Base-by-base conservation (phyloP, 1,140 invertebrate genomes). In the Drosophila insularis region DNA sequence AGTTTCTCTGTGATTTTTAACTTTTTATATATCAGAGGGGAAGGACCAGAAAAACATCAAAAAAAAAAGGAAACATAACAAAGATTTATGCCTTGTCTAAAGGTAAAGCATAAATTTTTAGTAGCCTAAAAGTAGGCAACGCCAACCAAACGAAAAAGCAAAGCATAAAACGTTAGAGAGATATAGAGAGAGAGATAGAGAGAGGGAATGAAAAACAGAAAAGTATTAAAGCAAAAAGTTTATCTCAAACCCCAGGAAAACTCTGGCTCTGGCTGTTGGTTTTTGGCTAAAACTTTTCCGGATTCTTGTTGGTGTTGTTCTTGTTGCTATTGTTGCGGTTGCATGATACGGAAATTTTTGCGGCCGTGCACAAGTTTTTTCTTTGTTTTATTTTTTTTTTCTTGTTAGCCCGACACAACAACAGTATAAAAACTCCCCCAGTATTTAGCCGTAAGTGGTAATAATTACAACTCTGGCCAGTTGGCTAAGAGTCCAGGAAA, bases 371-470 rank as follows among this genome's bases (percentile, higher is more conserved):
- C 55, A 58, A 58, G 27, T 58, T 58, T 58, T 19, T 35, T 50
- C 17, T 7, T 14, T 14, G 3, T 1, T 40, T 43, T 43, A 7
- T 8, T 50, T 19, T 50, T 1, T 46, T 19, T 19, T 19, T 17
- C 19, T 19, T 43, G 1, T 14, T 14, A 14, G 14, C 10, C 43
- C 19, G 10, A 14, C 32, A 35, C 31, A 58, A 58, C 31, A 56
- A 32, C 21, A 56, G 27, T 6, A 58, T 11, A 11, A 19, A 58
- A 58, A 50, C 43, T 50, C 55, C 10, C 55, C 31, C 55, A 80
- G 86, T 90, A 90, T 90, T 89, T 90, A 89, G 86, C 86, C 81
- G 77, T 89, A 89, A 89, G 86, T 90, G 86, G 78, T 81, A 90
- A 89, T 89, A 86, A 89, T 89, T 89, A 80, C 78, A 71, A 73